Percentiles rank a stretch among this genome's conserved stretches.
Evolutionary conservation across 2,888 invertebrate genomes (phyloP).

Genomic region (Abrostola tripartita): DNA sequence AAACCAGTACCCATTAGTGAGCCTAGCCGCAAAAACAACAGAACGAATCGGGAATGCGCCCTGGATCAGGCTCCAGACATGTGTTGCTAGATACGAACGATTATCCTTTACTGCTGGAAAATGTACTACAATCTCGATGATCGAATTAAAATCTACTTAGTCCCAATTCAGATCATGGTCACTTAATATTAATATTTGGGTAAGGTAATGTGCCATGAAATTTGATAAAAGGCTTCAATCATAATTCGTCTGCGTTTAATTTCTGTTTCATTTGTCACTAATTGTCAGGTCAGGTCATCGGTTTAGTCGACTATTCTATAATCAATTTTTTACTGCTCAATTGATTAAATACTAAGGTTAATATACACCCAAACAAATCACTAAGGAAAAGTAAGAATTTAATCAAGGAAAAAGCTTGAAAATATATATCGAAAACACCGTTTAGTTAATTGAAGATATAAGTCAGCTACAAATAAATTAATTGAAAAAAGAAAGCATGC

Average conservation of each 20-base stretch:
- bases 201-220: neutral
- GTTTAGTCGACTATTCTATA: neutral
- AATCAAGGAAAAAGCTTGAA: neutral
- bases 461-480: constrained; percentile 17
- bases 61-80: constrained; percentile 71
- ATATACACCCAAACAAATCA: neutral
- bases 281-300: neutral
- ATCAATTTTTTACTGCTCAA: neutral
- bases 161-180: neutral
- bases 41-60: constrained; percentile 88
- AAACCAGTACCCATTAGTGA: constrained; percentile 86
- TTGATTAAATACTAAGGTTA: neutral
- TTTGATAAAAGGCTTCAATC: neutral
- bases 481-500: constrained; percentile 16
- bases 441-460: constrained; percentile 31
- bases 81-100: constrained; percentile 69
- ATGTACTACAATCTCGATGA: constrained; percentile 16
- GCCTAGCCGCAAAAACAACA: constrained; percentile 86
- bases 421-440: constrained; percentile 31
- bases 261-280: neutral
- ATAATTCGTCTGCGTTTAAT: neutral
- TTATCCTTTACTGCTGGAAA: constrained; percentile 53
- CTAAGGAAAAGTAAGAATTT: neutral
- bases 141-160: constrained; percentile 6
- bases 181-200: neutral